A percentile compares a stretch with the other conserved stretches of the same genome.
These are phyloP conservation scores for Antedon bifida DNA, from an alignment of 35 echinoderm and acorn worm genomes.

Conservation along the genomic window DNA sequence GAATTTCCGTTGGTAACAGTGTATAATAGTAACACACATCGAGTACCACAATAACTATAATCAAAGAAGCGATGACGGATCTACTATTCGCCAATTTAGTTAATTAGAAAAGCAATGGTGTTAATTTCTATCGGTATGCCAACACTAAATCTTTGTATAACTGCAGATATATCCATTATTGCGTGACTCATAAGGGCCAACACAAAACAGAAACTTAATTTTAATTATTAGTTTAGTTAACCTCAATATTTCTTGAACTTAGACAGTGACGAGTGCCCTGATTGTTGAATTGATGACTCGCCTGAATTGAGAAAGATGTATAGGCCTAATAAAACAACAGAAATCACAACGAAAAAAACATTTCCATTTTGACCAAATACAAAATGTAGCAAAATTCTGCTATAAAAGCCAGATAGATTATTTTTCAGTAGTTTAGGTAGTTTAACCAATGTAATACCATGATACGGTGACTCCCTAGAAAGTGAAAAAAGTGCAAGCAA, in stretches of 20 bases:
- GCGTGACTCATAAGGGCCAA: not conserved
- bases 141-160: no score
- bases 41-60: no score
- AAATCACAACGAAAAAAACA: not conserved
- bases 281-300: no score
- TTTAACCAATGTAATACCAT: no score
- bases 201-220: not conserved
- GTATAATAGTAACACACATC: no score
- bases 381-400: no score
- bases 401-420: no score
- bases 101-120: not conserved
- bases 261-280: not conserved
- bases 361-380: not conserved
- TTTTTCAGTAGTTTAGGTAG: not conserved
- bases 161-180: not conserved
- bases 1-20: no score
- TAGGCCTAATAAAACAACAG: not conserved
- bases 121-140: not conserved
- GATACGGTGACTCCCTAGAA: no score
- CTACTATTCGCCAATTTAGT: not conserved
- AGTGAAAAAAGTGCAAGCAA: no score
- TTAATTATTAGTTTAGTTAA: not conserved
- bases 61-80: not conserved
- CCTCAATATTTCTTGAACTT: not conserved
- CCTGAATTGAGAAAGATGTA: no score